Conservation (phyloP, 1,140 invertebrate genomes). For the Chironomus striatipennis region DNA sequence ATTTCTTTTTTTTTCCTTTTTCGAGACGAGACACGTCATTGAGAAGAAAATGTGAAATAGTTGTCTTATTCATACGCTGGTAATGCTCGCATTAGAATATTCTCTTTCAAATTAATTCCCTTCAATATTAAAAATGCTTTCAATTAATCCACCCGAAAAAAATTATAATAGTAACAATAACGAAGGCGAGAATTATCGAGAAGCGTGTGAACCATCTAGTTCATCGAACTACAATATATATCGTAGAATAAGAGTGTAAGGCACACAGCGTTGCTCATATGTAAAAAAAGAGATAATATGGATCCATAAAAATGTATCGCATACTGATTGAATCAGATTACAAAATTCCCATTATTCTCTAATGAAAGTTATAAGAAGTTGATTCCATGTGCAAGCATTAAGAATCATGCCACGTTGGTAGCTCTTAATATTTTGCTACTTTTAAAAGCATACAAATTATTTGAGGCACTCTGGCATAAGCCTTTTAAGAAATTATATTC, state of each 20-base stretch:
- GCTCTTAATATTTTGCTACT: constrained; percentile 1
- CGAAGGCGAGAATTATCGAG: constrained; percentile 11
- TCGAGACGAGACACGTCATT: neutral
- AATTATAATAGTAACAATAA: neutral
- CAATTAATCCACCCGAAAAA: constrained; percentile 19
- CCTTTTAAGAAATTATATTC: neutral
- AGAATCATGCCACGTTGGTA: neutral
- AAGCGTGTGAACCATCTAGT: constrained; percentile 19
- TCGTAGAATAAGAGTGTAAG: neutral
- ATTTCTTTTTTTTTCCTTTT: neutral
- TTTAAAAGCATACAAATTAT: neutral
- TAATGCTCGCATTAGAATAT: neutral
- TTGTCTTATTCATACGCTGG: neutral
- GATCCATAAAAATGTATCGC: neutral
- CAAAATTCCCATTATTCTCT: neutral
- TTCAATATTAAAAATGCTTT: neutral
- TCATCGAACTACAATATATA: neutral
- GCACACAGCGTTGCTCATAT: neutral
- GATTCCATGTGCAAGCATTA: neutral
- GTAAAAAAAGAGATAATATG: neutral
- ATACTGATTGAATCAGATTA: constrained; percentile 20
- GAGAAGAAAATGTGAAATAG: neutral
- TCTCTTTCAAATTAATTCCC: too few species aligned
- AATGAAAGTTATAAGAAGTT: neutral
- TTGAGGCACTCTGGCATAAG: neutral